phyloP scores from a whole-genome alignment of 2,113 vertebrate species.

The Ovis aries region ARS-UI_Ramb_v3.0 NC_056054.1:26855001-26855500 shows the following conservation, averaged over 20 bases:
- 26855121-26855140: neutral
- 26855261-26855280: neutral
- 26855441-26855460: neutral
- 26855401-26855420: neutral
- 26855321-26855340: slow-evolving; percentile 5
- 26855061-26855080: neutral
- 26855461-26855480: slow-evolving; percentile 37
- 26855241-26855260: neutral
- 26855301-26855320: neutral
- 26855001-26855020: neutral
- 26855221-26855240: slow-evolving; percentile 8
- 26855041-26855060: neutral
- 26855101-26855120: neutral
- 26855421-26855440: slow-evolving; percentile 24
- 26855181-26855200: neutral
- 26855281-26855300: slow-evolving; percentile 3
- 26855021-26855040: neutral
- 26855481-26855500: neutral
- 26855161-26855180: slow-evolving; percentile 8
- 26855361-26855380: slow-evolving; percentile 11
- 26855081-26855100: neutral
- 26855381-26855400: neutral
- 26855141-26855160: slow-evolving; percentile 1
- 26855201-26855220: neutral
- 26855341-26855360: neutral